phyloP scores from a whole-genome alignment of 2,113 vertebrate species.

The Brachypodius melanocephalos region DNA sequence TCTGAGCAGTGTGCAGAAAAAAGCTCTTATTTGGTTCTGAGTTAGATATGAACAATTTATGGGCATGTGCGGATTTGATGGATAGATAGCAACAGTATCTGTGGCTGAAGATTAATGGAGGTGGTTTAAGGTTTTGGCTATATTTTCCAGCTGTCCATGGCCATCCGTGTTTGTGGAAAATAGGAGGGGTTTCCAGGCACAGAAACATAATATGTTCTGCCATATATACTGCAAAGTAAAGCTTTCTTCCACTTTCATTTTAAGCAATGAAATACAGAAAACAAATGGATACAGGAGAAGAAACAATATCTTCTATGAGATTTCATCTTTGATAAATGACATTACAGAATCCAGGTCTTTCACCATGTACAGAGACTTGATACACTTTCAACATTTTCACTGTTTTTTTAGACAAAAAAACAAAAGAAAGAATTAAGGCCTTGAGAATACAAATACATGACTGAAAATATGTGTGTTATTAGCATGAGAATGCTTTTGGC shows the following conservation, averaged over 20 bases:
- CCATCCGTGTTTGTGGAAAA: neutral
- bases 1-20: neutral
- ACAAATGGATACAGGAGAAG: neutral
- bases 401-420: neutral
- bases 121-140: neutral
- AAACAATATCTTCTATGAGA: neutral
- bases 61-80: neutral
- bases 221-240: neutral
- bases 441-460: neutral
- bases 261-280: neutral
- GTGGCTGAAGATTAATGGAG: neutral
- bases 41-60: neutral
- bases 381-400: neutral
- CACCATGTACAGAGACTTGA: neutral
- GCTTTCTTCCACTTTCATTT: neutral
- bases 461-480: neutral
- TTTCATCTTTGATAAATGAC: neutral
- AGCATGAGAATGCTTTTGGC: neutral
- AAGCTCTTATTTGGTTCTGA: neutral
- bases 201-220: neutral
- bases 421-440: neutral
- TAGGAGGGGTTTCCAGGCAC: neutral
- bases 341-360: neutral
- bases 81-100: neutral
- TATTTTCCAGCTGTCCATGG: neutral